Percentiles rank a stretch among this genome's conserved stretches.
Conservation (phyloP, 2,113 vertebrate species). For the Carassius gibelio region DNA sequence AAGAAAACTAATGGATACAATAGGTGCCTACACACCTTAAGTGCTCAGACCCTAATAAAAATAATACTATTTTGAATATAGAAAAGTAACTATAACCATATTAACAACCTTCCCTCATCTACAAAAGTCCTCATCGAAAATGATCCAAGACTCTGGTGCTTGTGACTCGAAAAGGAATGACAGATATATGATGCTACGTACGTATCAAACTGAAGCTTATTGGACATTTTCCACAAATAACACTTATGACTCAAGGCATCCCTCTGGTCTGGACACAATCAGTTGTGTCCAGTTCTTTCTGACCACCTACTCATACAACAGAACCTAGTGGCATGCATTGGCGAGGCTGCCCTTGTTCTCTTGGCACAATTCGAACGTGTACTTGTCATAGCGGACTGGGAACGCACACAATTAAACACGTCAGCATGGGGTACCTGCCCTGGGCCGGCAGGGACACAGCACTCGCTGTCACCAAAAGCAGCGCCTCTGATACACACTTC, state of each 20-base stretch:
- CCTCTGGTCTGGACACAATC: slow-evolving; percentile 85
- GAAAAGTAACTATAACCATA: too few species aligned
- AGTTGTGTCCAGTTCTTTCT: slow-evolving; percentile 95
- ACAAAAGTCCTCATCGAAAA: too few species aligned
- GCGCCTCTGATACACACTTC: slow-evolving; percentile 60
- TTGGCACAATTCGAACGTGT: slow-evolving; percentile 80
- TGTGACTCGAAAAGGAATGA: not conserved
- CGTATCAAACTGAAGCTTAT: not conserved
- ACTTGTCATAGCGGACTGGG: slow-evolving; percentile 86
- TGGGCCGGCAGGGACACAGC: slow-evolving; percentile 58
- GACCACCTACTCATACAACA: slow-evolving; percentile 94
- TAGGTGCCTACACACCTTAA: too few species aligned
- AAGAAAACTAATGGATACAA: too few species aligned
- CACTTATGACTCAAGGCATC: slow-evolving; percentile 72
- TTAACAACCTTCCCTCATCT: too few species aligned
- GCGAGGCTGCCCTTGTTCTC: slow-evolving; percentile 89
- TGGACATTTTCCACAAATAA: not conserved
- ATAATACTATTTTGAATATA: too few species aligned
- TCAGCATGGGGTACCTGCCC: slow-evolving; percentile 79
- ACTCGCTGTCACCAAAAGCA: slow-evolving; percentile 58
- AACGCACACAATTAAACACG: slow-evolving; percentile 82
- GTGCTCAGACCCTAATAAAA: too few species aligned
- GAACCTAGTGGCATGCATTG: slow-evolving; percentile 91
- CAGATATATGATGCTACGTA: not conserved
- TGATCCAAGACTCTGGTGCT: not conserved